A percentile compares a stretch with the other conserved stretches of the same genome.
Conservation (phyloP, 2,797 vertebrate genomes). For the Petrocephalus sullivani region DNA sequence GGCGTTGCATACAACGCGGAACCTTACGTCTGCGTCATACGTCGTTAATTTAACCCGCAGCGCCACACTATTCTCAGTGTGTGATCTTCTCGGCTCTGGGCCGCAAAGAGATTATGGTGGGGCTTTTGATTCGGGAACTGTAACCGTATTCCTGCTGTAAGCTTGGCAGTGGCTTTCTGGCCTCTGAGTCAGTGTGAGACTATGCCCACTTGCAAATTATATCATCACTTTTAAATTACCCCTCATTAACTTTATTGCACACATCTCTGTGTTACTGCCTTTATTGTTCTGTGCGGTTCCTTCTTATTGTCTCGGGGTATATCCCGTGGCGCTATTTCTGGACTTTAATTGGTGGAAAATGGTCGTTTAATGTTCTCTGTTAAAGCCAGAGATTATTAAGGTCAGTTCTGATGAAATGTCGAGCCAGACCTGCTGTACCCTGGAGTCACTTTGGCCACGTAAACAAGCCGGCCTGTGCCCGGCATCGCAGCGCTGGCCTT, state of each 20-base stretch:
- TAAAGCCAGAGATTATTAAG: slow-evolving; percentile 24
- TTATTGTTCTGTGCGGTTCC: slow-evolving; percentile 23
- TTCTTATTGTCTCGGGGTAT: slow-evolving; percentile 20
- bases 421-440: slow-evolving; percentile 7
- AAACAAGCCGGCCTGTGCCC: slow-evolving; percentile 14
- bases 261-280: slow-evolving; percentile 33
- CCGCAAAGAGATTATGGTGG: background rate
- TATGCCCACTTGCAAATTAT: slow-evolving; percentile 34
- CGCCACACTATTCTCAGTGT: slow-evolving; percentile 19
- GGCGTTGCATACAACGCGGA: background rate
- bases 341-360: slow-evolving; percentile 28
- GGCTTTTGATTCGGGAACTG: background rate
- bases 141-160: slow-evolving; percentile 30
- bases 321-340: slow-evolving; percentile 23
- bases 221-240: slow-evolving; percentile 35
- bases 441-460: slow-evolving; percentile 18
- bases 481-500: background rate
- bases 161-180: slow-evolving; percentile 18
- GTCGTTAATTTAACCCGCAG: background rate
- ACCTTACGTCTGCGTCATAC: background rate
- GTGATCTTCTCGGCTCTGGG: background rate
- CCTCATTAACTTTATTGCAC: slow-evolving; percentile 38
- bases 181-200: slow-evolving; percentile 21
- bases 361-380: slow-evolving; percentile 24
- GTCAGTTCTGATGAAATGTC: slow-evolving; percentile 16